Evolutionary conservation across 2,113 vertebrate genomes (phyloP), one percentile per base, ranked within the genome.

Genomic region (Saguinus imperator): DNA sequence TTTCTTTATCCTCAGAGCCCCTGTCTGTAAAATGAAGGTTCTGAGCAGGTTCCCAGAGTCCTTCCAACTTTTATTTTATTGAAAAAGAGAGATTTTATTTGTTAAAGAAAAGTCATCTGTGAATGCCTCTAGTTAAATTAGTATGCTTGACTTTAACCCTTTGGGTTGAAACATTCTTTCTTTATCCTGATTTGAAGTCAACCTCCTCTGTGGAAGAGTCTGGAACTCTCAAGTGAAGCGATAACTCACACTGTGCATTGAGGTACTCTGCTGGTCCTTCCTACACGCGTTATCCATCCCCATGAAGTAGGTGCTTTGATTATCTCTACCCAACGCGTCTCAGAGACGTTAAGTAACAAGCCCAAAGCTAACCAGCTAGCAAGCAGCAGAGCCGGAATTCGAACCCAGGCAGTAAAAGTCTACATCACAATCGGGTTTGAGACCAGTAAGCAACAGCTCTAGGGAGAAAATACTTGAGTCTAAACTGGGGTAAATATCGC

Each of bases 201-300:
- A 81, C 50, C 64, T 75, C 77, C 70, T 72, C 2, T 48, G 64
- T n/a, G n/a, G 48, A 35, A 57, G 20, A 89, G 68, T 61, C 61
- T 88, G 18, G 48, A 50, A 81, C 85, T 92, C 91, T 94, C 27
- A 9, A 81, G 88, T 45, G 70, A 96, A 91, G 72, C 40, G 87
- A 25, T 70, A 75, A 77, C 23, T 80, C 83, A 20, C 14, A 73
- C 0, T 70, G 48, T 61, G 68, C n/a, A 55, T 13, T 11, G 14
- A 55, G 17, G 32, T n/a, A 11, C 45, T 64, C 35, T 48, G 50
- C 32, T 29, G 10, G 25, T 37, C n/a, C 40, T 52, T 90, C 82
- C 77, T 37, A 52, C 1, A 2, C 37, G 52, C 5, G 45, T 81
- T 52, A 50, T 35, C 68, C 23, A 13, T 35, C 77, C n/a, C 75